Base-by-base conservation (phyloP, 30 jellyfish, hydroid and myxozoan genomes). In the Aurelia coerulea region DNA sequence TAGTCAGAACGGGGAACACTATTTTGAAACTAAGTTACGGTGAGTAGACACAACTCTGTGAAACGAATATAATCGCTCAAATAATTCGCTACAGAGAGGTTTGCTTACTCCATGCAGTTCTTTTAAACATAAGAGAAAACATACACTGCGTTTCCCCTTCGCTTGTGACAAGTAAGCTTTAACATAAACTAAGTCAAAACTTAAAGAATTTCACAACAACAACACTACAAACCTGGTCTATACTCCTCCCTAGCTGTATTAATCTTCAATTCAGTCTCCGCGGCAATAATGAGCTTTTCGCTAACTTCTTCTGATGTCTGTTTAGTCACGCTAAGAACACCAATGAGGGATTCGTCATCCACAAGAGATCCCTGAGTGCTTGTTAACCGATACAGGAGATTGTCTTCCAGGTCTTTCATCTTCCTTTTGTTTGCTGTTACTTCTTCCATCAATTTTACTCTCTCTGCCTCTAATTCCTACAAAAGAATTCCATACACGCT, bases 231-330 rank as follows among this genome's bases (percentile, higher is more conserved):
- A 91, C 98, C 96, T 85, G 96, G 90, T 50, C 98, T 76, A 69
- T 76, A 91, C 86, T 91, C 98, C 89, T 91, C 98, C 84, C 95
- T 89, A 52, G 98, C 98, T 31, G 87, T 78, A 69, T 91, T 91
- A 52, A 86, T 91, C 66, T 91, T 91, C 79, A 79, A 56, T 41
- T 91, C 98, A 10, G 98, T 91, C 79, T 91, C 98, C 54, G 93
- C 96, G 54, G 98, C 98, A 16, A 79, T 74, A 60, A 81, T 68
- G 31, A 91, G 89, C 66, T 91, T 91, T 81, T 91, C 95, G 60
- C 95, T 79, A 51, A 91, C 96, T 79, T 85, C 98, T 62, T 91
- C 98, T 19, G 98, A 83, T 56, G 96, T 91, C 59, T 86, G 96
- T 85, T 91, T 86, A 31, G 98, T 91, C 14, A 74, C 85, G 32